These are phyloP conservation scores for Perizoma flavofasciatum DNA, from an alignment of 2,888 invertebrate genomes.

Conservation along the genomic window DNA sequence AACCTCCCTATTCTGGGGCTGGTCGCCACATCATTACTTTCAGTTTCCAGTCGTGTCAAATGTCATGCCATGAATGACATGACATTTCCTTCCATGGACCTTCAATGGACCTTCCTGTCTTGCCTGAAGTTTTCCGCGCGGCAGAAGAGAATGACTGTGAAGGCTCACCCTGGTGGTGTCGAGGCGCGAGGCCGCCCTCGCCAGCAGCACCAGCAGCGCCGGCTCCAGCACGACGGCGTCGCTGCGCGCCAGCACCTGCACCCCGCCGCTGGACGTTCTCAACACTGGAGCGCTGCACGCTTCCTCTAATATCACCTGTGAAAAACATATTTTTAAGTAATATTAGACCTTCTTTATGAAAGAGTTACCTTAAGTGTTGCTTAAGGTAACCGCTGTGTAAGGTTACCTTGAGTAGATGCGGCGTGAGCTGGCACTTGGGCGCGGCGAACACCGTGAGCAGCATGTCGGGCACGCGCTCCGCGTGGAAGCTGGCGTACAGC, in stretches of 20 bases:
- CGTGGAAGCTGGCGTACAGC: constrained; percentile 84
- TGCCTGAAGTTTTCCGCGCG: no score
- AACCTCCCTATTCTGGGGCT: no score
- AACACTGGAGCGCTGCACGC: constrained; percentile 85
- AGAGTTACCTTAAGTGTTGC: no score
- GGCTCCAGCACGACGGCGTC: constrained; percentile 82
- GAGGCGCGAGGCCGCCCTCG: constrained; percentile 82
- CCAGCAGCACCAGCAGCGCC: constrained; percentile 75
- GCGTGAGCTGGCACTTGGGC: constrained; percentile 81
- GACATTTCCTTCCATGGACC: no score
- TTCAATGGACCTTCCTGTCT: no score
- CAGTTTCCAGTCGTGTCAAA: no score
- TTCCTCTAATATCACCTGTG: constrained; percentile 85
- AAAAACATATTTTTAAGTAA: neutral
- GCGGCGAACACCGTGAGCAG: constrained; percentile 86
- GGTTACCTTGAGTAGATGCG: constrained; percentile 82
- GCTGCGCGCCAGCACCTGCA: constrained; percentile 68
- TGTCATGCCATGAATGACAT: no score
- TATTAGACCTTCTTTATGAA: no score
- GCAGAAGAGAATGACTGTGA: no score
- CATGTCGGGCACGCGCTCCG: constrained; percentile 81
- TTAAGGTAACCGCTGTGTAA: no score
- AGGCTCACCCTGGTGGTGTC: constrained; percentile 62
- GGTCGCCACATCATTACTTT: no score
- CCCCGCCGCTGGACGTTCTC: constrained; percentile 48